Conservation (phyloP, 2,888 invertebrate species). For the Limenitis camilla region DNA sequence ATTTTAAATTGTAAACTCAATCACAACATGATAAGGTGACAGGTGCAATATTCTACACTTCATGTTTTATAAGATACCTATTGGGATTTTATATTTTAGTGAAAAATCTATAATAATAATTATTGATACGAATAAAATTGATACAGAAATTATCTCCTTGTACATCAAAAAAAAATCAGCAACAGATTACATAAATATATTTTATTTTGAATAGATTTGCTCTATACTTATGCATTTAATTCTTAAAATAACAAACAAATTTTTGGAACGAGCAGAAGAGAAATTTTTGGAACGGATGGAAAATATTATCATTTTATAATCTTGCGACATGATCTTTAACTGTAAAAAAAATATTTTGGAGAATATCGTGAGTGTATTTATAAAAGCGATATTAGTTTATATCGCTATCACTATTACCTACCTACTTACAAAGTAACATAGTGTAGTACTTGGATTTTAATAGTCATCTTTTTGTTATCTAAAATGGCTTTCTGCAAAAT, state of each 20-base stretch:
- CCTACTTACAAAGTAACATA: not conserved
- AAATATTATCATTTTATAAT: conserved; percentile 5
- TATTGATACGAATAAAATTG: not conserved
- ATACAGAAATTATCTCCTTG: conserved; percentile 3
- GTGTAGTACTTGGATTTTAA: conserved; percentile 2
- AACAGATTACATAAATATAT: conserved; percentile 20
- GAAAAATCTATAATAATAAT: conserved; percentile 3
- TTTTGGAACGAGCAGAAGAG: conserved; percentile 39
- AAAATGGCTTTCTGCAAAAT: conserved; percentile 30
- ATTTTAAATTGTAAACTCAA: conserved; percentile 41
- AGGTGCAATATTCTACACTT: conserved; percentile 17
- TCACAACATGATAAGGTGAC: conserved; percentile 49
- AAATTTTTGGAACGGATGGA: conserved; percentile 39
- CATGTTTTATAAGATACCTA: too few species aligned
- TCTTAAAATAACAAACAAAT: conserved; percentile 32
- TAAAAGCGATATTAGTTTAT: not conserved
- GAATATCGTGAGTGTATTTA: not conserved
- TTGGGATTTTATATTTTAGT: not conserved
- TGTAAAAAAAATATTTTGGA: conserved; percentile 21
- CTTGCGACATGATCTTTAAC: conserved; percentile 5
- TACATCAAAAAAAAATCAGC: conserved; percentile 21
- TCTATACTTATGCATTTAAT: conserved; percentile 34
- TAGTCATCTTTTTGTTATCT: conserved; percentile 25
- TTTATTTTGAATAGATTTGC: not conserved
- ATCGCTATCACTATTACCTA: too few species aligned